Evolutionary conservation across 2,113 vertebrate genomes (phyloP).

Genomic region (Nestor notabilis): DNA sequence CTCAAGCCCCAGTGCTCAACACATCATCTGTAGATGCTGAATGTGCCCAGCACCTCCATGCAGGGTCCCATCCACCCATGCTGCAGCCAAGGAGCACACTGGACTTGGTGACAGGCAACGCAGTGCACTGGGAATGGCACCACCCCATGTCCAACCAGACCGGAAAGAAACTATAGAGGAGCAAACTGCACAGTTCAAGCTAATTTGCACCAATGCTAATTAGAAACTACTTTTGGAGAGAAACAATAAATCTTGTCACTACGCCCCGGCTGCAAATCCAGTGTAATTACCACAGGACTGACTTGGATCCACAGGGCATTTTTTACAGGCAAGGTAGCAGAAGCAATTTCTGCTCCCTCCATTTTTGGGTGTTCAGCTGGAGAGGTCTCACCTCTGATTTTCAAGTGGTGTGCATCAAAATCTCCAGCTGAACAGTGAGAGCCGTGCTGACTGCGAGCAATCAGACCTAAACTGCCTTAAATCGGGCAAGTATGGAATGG

Average conservation of each 20-base stretch:
- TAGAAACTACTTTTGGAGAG: neutral
- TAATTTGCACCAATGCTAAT: neutral
- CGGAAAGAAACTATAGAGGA: neutral
- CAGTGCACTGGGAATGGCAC: rapidly evolving
- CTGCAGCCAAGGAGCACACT: neutral
- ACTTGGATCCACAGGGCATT: neutral
- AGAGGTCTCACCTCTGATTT: neutral
- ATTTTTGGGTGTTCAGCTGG: neutral
- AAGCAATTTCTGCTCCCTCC: neutral
- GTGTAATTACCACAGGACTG: rapidly evolving
- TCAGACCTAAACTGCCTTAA: neutral
- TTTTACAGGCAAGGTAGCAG: neutral
- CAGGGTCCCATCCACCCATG: rapidly evolving
- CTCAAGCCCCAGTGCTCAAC: neutral
- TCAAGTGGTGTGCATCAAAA: neutral
- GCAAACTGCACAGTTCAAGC: neutral
- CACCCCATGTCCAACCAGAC: neutral
- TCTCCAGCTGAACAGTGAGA: neutral
- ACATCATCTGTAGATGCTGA: rapidly evolving
- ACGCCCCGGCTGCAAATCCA: neutral
- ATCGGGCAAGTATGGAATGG: neutral
- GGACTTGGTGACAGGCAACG: rapidly evolving
- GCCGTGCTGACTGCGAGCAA: neutral
- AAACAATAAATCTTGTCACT: neutral
- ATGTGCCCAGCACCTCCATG: rapidly evolving